phyloP scores from a whole-genome alignment of 2,888 invertebrate species.

The Didymodactylos carnosus region DNA sequence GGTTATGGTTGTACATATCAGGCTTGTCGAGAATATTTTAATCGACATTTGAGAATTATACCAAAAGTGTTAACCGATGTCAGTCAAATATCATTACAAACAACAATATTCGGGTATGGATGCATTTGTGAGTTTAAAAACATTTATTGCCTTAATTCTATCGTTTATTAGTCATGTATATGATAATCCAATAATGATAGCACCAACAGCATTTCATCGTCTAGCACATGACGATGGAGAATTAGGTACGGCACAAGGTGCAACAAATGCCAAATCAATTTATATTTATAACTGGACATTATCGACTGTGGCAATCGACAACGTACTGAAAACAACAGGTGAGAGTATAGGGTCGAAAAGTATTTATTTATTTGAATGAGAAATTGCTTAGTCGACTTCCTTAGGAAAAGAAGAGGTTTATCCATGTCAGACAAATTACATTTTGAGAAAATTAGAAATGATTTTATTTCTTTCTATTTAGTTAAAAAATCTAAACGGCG shows the following conservation, averaged over 20 bases:
- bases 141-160: neutral
- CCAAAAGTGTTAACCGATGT: neutral
- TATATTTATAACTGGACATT: neutral
- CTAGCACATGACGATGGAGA: slow-evolving; percentile 13
- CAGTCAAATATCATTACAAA: neutral
- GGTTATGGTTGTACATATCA: neutral
- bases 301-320: neutral
- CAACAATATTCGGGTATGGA: neutral
- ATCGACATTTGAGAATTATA: neutral
- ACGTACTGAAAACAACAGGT: neutral
- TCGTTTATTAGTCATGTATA: neutral
- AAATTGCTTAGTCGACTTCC: neutral
- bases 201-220: slow-evolving; percentile 9
- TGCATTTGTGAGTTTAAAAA: neutral
- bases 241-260: slow-evolving; percentile 10
- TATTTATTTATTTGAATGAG: neutral
- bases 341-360: neutral
- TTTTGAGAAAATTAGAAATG: too few relatives aligned
- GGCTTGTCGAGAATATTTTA: neutral
- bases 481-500: too few relatives aligned
- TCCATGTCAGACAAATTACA: too few relatives aligned
- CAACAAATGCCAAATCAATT: neutral
- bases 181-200: slow-evolving; percentile 5
- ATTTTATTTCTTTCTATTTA: too few relatives aligned
- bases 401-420: neutral